Evolutionary conservation across 1,140 invertebrate species (phyloP).

Genomic region (Lepidostoma basale): DNA sequence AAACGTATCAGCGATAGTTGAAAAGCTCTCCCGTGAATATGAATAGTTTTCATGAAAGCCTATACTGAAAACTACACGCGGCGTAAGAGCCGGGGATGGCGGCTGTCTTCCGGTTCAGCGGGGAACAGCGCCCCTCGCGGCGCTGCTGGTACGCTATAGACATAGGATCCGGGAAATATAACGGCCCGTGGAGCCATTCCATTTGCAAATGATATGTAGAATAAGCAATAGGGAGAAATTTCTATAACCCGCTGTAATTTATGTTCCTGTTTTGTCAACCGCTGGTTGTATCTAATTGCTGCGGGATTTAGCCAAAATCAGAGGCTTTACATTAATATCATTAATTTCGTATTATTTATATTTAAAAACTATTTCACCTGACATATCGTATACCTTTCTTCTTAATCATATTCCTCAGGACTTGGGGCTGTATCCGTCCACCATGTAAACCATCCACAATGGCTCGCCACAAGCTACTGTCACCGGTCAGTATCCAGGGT

Average conservation of each 20-base stretch:
- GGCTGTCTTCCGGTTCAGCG: constrained; percentile 37
- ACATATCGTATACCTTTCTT: too few species aligned
- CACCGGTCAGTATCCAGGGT: too few species aligned
- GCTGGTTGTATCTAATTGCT: background rate
- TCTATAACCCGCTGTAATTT: constrained; percentile 29
- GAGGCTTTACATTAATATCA: too few species aligned
- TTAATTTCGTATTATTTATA: too few species aligned
- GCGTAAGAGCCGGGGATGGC: constrained; percentile 31
- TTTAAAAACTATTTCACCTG: too few species aligned
- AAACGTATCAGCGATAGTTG: too few species aligned
- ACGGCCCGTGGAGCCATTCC: constrained; percentile 22
- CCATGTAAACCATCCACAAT: too few species aligned
- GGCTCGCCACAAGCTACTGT: too few species aligned
- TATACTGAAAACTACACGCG: background rate
- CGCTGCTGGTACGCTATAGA: background rate
- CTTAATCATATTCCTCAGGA: too few species aligned
- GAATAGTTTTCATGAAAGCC: constrained; percentile 6
- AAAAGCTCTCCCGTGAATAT: too few species aligned
- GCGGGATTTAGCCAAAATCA: background rate
- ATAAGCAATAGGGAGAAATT: constrained; percentile 31
- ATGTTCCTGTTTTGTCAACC: constrained; percentile 21
- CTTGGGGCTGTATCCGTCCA: too few species aligned
- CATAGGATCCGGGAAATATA: constrained; percentile 32
- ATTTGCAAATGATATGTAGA: constrained; percentile 33
- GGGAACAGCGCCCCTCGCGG: background rate